Evolutionary conservation across 2,113 vertebrate species (phyloP).

Genomic region (Lates calcarifer): DNA sequence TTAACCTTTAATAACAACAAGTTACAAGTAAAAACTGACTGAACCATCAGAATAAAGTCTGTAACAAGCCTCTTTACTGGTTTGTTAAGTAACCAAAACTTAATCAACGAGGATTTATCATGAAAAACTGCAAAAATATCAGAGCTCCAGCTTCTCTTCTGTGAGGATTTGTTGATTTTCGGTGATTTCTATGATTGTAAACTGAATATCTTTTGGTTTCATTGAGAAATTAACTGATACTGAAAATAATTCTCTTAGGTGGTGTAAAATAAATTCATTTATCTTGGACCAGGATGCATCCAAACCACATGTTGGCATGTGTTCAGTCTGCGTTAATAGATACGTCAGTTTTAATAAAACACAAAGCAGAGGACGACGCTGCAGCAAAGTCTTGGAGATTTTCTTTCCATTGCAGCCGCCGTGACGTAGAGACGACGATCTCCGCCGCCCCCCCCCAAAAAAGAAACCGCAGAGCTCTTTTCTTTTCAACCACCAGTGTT

Average conservation of each 20-base stretch:
- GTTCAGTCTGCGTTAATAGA: not conserved
- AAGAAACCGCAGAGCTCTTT: too few species aligned
- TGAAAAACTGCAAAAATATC: too few species aligned
- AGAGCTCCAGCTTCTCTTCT: not conserved
- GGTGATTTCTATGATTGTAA: too few species aligned
- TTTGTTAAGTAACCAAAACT: too few species aligned
- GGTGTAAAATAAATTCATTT: not conserved
- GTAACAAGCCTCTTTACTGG: too few species aligned
- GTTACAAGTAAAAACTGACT: too few species aligned
- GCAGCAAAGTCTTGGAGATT: not conserved
- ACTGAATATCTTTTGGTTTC: too few species aligned
- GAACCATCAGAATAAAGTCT: too few species aligned
- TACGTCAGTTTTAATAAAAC: constrained; percentile 26
- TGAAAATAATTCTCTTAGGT: not conserved
- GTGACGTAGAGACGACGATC: constrained; percentile 34
- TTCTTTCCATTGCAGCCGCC: constrained; percentile 31
- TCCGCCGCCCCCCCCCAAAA: too few species aligned
- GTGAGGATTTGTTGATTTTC: not conserved
- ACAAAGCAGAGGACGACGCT: not conserved
- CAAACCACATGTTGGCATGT: not conserved
- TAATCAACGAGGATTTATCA: too few species aligned
- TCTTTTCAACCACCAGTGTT: constrained; percentile 37
- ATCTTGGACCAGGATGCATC: not conserved
- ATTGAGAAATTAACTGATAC: too few species aligned
- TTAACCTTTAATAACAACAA: too few species aligned